Percentiles rank a stretch among this genome's conserved stretches.
phyloP scores from a whole-genome alignment of 2,888 invertebrate genomes.

The Phortica magna region DNA sequence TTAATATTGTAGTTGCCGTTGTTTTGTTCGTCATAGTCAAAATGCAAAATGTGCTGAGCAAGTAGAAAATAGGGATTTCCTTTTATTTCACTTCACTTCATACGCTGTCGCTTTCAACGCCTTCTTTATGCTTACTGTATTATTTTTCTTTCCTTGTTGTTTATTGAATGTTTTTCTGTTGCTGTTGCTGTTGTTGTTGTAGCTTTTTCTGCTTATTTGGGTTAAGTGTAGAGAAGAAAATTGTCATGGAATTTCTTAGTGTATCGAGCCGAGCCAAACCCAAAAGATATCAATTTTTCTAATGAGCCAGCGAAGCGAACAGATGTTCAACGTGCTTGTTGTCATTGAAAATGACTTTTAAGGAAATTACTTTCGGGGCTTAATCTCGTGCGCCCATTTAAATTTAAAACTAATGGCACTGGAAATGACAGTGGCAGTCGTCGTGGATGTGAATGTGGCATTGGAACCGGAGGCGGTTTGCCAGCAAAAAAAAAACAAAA shows the following conservation, averaged over 20 bases:
- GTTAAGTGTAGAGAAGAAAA: slow-evolving; percentile 33
- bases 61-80: slow-evolving; percentile 64
- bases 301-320: slow-evolving; percentile 52
- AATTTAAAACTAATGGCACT: not conserved
- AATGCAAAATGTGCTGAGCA: slow-evolving; percentile 44
- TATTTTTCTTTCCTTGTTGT: slow-evolving; percentile 40
- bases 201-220: slow-evolving; percentile 37
- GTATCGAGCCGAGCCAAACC: slow-evolving; percentile 34
- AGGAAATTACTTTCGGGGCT: not conserved
- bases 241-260: not conserved
- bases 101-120: slow-evolving; percentile 42
- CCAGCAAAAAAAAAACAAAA: too few relatives aligned
- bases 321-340: not conserved
- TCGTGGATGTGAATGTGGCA: not conserved
- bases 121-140: slow-evolving; percentile 29
- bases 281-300: slow-evolving; percentile 56
- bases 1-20: slow-evolving; percentile 43
- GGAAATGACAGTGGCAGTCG: not conserved
- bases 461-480: too few relatives aligned
- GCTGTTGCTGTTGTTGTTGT: slow-evolving; percentile 40
- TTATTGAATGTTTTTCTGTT: slow-evolving; percentile 20
- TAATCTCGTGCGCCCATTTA: slow-evolving; percentile 1
- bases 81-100: slow-evolving; percentile 33
- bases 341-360: not conserved
- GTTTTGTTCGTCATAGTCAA: not conserved